Base-by-base conservation (phyloP, 2,113 vertebrate species). In the Grammomys surdaster region DNA sequence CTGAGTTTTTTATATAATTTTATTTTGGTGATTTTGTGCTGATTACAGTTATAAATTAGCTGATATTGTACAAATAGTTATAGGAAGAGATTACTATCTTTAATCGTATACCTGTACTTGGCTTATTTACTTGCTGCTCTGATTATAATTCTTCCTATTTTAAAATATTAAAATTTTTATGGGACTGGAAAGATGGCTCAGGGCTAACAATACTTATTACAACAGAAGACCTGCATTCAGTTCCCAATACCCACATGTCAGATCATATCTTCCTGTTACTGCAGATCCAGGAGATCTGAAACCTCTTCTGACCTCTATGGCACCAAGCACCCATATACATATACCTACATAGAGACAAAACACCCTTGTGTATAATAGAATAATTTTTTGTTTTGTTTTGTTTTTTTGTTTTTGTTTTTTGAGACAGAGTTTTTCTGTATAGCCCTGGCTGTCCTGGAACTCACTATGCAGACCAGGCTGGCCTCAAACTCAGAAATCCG, bases 1-100 rank as follows among this genome's bases (percentile, higher is more conserved):
- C 67, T 95, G 20, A 93, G 63, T 5, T 89, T 94, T 78, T 89
- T n/a, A 96, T 36, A 33, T 88, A 80, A 95, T 92, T 95, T 96
- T 31, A 90, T 81, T 77, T 91, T 93, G 93, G 40, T 75, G 75
- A 73, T 89, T 96, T 92, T 94, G 33, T 65, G 40, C 93, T 91
- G 36, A 85, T 70, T 94, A 11, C 26, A 89, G 10, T 28, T 96
- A 0, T 73, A 91, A 88, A n/a, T n/a, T 93, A 48, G 54, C 16
- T 94, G 70, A 73, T 78, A 12, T 89, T 76, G n/a, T 40, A 26
- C 22, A 94, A 56, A 11, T 88, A 76, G 86, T 75, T 90, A 28
- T n/a, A 84, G n/a, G 56, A 88, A 89, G 26, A 95, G 73, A 40
- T 12, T 82, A 1, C 46, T 54, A 56, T 22, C 24, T 94, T 93